phyloP scores from a whole-genome alignment of 2,888 invertebrate genomes.

The Diabrotica balteata region DNA sequence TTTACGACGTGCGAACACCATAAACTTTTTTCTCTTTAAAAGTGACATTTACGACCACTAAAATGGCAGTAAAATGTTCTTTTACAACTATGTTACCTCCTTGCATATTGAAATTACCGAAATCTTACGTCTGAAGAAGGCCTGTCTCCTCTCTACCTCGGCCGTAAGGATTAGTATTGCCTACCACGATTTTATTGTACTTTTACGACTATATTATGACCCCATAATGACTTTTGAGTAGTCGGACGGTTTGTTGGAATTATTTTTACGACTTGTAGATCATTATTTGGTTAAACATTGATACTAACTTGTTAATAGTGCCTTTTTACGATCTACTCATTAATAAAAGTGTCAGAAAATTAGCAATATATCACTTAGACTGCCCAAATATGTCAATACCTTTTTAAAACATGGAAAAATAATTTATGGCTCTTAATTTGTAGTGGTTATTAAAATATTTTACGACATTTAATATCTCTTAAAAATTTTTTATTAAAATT shows the following conservation, averaged over 20 bases:
- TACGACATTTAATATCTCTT: no score
- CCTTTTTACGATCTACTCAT: constrained; percentile 30
- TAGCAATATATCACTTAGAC: no score
- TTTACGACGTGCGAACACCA: constrained; percentile 54
- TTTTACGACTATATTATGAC: constrained; percentile 59
- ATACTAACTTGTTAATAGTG: constrained; percentile 42
- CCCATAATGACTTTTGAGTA: constrained; percentile 56
- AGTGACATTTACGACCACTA: constrained; percentile 67
- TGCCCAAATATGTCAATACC: no score
- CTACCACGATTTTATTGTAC: constrained; percentile 55
- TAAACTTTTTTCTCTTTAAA: constrained; percentile 54
- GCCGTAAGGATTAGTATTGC: constrained; percentile 51
- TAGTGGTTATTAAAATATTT: no score
- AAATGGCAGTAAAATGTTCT: constrained; percentile 67
- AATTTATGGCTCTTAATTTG: no score
- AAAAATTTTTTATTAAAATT: no score
- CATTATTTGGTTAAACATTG: constrained; percentile 45
- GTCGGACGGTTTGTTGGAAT: constrained; percentile 43
- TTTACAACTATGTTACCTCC: constrained; percentile 60
- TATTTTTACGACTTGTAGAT: constrained; percentile 48
- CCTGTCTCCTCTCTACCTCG: constrained; percentile 33
- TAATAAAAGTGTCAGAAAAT: no score
- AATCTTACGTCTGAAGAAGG: constrained; percentile 30
- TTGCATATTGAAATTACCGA: constrained; percentile 49
- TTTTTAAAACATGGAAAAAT: no score